phyloP scores from a whole-genome alignment of 2,888 invertebrate genomes.

The Eupithecia dodoneata region DNA sequence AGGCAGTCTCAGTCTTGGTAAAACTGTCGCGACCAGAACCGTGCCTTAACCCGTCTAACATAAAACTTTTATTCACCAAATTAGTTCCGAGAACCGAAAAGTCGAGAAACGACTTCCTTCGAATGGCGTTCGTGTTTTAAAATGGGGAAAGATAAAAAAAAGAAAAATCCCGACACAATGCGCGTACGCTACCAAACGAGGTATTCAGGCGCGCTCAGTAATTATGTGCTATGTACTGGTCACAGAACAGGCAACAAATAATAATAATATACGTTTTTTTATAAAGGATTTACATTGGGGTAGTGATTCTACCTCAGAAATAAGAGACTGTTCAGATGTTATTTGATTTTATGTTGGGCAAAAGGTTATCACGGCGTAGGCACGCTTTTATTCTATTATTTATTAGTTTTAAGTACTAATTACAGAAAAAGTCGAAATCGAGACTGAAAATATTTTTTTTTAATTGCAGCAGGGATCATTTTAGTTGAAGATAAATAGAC shows the following conservation, averaged over 20 bases:
- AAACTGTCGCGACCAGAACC: conserved; percentile 31
- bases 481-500: background rate
- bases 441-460: background rate
- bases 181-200: conserved; percentile 69
- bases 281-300: background rate
- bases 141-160: conserved; percentile 71
- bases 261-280: conserved; percentile 7
- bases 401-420: background rate
- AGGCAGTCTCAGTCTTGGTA: background rate
- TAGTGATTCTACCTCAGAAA: too few species aligned
- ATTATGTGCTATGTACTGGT: conserved; percentile 69
- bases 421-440: background rate
- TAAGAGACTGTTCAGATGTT: background rate
- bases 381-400: background rate
- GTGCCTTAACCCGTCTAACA: conserved; percentile 45
- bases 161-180: conserved; percentile 70
- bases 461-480: background rate
- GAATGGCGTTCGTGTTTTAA: conserved; percentile 58
- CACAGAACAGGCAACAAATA: conserved; percentile 38
- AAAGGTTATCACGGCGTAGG: background rate
- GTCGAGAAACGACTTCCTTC: conserved; percentile 73
- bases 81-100: conserved; percentile 70
- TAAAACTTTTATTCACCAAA: conserved; percentile 72
- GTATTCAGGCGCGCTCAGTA: conserved; percentile 67
- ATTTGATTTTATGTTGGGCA: background rate